Evolutionary conservation across 2,113 vertebrate species (phyloP), one percentile per base, ranked within the genome.

Genomic region (Silurus meridionalis): DNA sequence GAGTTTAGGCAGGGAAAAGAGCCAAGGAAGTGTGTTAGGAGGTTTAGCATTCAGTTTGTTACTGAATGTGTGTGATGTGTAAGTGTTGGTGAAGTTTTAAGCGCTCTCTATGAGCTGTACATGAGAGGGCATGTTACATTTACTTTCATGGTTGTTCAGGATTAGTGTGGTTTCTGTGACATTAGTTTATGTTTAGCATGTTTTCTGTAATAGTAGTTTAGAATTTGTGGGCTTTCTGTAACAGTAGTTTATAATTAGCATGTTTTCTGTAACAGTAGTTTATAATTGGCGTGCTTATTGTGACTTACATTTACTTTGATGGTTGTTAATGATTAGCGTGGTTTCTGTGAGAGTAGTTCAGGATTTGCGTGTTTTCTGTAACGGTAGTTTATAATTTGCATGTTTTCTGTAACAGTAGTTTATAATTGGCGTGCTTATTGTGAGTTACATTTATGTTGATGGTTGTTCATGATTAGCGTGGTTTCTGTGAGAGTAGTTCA

Each of bases 1-100:
- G 74, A 52, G 55, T 52, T 57, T 25, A 80, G 58, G 85, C 69
- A 72, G 64, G 85, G 81, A 71, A 17, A 86, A 61, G 87, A 82
- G 67, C 75, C 48, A 66, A 61, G 46, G 50, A 85, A 57, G 58
- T 25, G 71, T 85, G 48, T n/a, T 19, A 52, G 71, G 15, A 75
- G 46, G 8, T 8, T 48, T 17, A 61, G n/a, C 23, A 1, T 64
- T n/a, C 72, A 55, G 63, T 9, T 50, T 67, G 64, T 83, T 25
- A 58, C n/a, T 79, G 50, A 78, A 75, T 75, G 15, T 55, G 50
- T 77, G 74, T 78, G 77, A 80, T 37, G 25, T 80, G 37, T 17
- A 60, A 80, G 60, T 80, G 74, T 77, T 77, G 48, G 71, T 10
- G 1, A 74, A 50, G 37, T 37, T 37, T 37, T 37, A 74, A 11